Evolutionary conservation across 2,797 vertebrate genomes (phyloP), one percentile per base, ranked within the genome.

Genomic region (Myotis myotis): DNA sequence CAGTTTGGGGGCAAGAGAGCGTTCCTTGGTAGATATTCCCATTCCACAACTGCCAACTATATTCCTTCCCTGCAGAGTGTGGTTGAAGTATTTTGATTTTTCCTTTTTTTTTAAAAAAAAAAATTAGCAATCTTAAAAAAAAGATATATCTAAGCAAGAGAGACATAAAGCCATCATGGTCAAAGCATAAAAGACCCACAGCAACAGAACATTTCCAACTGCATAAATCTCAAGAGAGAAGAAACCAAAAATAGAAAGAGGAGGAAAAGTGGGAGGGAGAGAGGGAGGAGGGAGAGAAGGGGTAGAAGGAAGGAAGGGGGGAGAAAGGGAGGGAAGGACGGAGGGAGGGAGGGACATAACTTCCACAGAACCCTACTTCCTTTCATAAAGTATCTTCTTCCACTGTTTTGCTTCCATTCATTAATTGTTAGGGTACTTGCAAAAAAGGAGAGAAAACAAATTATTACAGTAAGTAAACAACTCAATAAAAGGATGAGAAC

Each of bases 341-440:
- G 49, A 30, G 36, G 16, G 28, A 76, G 28, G 28, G 23, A 88
- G 4, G 4, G 6, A 76, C 71, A 60, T n/a, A 81, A 60, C 12
- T 25, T 71, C 33, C 72, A 75, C 1, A 53, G 23, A 82, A 62
- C 17, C 25, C 11, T 51, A 17, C 53, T 79, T 91, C n/a, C 41
- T 80, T 89, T 81, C 22, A 12, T 47, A 78, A 82, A 92, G 28
- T n/a, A 84, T 28, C 87, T 85, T 84, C 78, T 72, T 92, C 87
- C 82, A 76, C 7, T 68, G 12, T 78, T 76, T 36, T 60, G n/a
- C 51, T 44, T 74, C 93, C 72, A 57, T 85, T 93, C 19, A 49
- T 75, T 89, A 71, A 68, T 44, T 92, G 85, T 87, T 51, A 78
- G 51, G 22, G 25, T 23, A 72, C 25, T 85, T 57, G 28, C 19